Base-by-base conservation (phyloP, 2,113 vertebrate genomes). In the Xiphorhynchus elegans region DNA sequence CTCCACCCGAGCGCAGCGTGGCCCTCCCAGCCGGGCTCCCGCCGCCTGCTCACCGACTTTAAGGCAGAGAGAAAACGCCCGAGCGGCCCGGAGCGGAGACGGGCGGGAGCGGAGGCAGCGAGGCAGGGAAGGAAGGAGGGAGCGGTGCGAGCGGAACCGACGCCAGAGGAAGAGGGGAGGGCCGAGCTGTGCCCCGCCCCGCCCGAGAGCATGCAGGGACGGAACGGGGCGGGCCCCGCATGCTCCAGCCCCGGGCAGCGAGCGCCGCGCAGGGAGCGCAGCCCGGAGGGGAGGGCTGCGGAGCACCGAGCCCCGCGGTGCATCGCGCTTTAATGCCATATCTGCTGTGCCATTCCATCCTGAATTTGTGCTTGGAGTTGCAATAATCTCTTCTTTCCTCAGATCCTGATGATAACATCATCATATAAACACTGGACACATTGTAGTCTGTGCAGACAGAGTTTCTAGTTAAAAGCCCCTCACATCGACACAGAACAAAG, bases 1-100 rank as follows among this genome's bases (percentile, higher is more conserved):
- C 78, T 44, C 21, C 73, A 10, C 21, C 42, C 40, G 9, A 5
- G 40, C 40, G 50, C 35, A 12, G 17, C 6, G 19, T 69, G 53
- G 64, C 63, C 39, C 13, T 18, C 17, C 9, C 50, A 6, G 64
- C 46, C 8, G 1, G 19, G 18, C 76, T 9, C 40, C 15, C 55
- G 17, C 11, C 53, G 3, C 47, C 31, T 83, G 24, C 97, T 97
- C 78, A 98, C 98, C 98, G 97, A 98, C 87, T 98, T 98, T 97
- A 97, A 98, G 96, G 98, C 97, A 97, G 95, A 96, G 95, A 98
- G 96, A 91, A 98, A 96, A 97, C 73, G 95, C 78, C 97, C 95
- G 77, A 97, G 72, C 84, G 93, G 95, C 68, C 95, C 88, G 92
- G 89, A 94, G 59, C 81, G 29, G 88, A 80, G 93, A 90, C 88